Conservation (phyloP, 2,797 vertebrate species). For the Ctenochaetus hawaiiensis region DNA sequence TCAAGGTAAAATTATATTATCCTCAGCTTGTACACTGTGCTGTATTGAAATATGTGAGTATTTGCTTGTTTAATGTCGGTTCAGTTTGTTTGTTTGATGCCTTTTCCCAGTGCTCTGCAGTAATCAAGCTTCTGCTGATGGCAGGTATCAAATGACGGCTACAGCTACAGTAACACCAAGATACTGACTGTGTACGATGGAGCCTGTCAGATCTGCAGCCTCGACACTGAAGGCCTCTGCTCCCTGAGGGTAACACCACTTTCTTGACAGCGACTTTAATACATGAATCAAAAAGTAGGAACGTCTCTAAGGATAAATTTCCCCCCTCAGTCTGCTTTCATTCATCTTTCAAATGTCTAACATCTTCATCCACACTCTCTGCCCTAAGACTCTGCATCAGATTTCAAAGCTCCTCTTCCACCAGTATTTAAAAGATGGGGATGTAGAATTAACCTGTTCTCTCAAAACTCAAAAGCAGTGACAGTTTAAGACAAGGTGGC, state of each 20-base stretch:
- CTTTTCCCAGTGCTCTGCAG: slow-evolving; percentile 20
- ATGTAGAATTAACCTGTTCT: background rate
- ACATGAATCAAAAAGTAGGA: background rate
- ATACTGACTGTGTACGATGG: slow-evolving; percentile 89
- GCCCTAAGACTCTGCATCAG: background rate
- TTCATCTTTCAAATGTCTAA: background rate
- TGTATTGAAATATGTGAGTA: background rate
- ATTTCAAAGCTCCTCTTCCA: background rate
- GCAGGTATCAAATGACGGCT: slow-evolving; percentile 94
- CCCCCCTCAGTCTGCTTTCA: background rate
- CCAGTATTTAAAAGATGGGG: background rate
- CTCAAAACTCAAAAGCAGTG: background rate
- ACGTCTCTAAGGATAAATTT: background rate
- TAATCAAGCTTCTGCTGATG: slow-evolving; percentile 40
- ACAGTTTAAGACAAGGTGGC: background rate
- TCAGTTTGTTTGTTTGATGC: slow-evolving; percentile 17
- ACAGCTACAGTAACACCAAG: slow-evolving; percentile 92
- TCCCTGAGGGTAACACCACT: slow-evolving; percentile 84
- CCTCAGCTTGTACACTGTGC: background rate
- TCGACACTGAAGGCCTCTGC: slow-evolving; percentile 82
- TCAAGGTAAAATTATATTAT: background rate
- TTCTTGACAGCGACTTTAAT: background rate
- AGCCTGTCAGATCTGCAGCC: slow-evolving; percentile 89
- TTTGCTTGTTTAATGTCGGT: no score
- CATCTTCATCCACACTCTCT: background rate